A percentile compares a stretch with the other conserved stretches of the same genome.
These are phyloP conservation scores for Mus musculus DNA, from an alignment of 2,113 vertebrate species.

Conservation along the genomic window DNA sequence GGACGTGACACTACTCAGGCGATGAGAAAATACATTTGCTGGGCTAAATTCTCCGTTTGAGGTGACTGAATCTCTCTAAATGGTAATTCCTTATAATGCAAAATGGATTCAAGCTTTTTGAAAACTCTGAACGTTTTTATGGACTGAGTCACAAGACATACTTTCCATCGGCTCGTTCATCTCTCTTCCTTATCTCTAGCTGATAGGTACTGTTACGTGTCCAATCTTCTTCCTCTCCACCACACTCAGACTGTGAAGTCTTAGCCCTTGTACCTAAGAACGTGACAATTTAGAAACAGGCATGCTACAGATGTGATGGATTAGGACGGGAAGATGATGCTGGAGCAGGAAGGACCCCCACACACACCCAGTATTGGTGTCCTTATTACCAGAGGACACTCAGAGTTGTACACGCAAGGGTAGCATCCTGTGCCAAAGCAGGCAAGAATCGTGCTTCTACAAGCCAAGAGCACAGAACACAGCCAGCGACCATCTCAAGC, in stretches of 20 bases:
- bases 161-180: slow-evolving; percentile 11
- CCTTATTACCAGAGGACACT: slow-evolving; percentile 14
- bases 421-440: not conserved
- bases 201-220: not conserved
- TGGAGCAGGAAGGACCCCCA: not conserved
- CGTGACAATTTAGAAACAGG: slow-evolving; percentile 20
- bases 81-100: not conserved
- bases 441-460: not conserved
- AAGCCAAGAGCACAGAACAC: not conserved
- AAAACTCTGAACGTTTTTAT: slow-evolving; percentile 28
- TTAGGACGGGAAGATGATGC: not conserved
- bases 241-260: not conserved
- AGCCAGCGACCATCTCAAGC: not conserved
- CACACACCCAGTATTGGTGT: not conserved
- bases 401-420: not conserved
- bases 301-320: not conserved
- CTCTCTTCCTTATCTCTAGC: slow-evolving; percentile 30
- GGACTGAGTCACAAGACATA: slow-evolving; percentile 30
- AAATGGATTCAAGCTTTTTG: slow-evolving; percentile 52
- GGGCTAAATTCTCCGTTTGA: slow-evolving; percentile 25
- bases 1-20: not conserved
- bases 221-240: not conserved
- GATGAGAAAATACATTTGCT: slow-evolving; percentile 27
- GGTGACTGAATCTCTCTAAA: not conserved
- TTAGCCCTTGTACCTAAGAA: not conserved